Evolutionary conservation across 1,140 invertebrate genomes (phyloP).

Genomic region (Armadillidium nasatum): DNA sequence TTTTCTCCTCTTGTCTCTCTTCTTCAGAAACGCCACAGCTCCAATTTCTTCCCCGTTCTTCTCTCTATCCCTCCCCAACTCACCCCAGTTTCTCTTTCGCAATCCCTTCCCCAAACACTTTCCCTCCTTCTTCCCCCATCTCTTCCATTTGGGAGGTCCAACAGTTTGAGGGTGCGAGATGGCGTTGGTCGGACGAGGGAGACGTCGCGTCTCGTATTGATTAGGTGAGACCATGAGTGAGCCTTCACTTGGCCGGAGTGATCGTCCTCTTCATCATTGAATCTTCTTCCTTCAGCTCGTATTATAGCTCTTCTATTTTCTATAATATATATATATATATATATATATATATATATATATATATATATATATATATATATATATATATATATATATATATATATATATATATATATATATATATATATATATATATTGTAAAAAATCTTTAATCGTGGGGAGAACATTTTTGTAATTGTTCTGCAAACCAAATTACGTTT

Average conservation of each 20-base stretch:
- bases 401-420: too few species aligned
- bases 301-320: neutral
- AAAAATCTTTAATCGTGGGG: neutral
- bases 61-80: neutral
- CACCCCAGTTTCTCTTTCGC: neutral
- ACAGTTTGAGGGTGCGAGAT: neutral
- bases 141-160: neutral
- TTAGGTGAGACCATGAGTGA: neutral
- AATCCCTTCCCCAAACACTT: neutral
- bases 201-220: neutral
- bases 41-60: neutral
- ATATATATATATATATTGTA: too few species aligned
- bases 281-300: neutral
- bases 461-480: neutral
- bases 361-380: neutral
- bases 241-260: neutral
- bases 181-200: neutral
- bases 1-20: neutral
- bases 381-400: neutral
- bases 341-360: slow-evolving; percentile 6
- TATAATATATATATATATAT: neutral
- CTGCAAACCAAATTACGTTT: neutral
- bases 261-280: neutral
- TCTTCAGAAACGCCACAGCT: neutral
- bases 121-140: neutral